Base-by-base conservation (phyloP, 1,140 invertebrate species). In the Cotesia typhae region DNA sequence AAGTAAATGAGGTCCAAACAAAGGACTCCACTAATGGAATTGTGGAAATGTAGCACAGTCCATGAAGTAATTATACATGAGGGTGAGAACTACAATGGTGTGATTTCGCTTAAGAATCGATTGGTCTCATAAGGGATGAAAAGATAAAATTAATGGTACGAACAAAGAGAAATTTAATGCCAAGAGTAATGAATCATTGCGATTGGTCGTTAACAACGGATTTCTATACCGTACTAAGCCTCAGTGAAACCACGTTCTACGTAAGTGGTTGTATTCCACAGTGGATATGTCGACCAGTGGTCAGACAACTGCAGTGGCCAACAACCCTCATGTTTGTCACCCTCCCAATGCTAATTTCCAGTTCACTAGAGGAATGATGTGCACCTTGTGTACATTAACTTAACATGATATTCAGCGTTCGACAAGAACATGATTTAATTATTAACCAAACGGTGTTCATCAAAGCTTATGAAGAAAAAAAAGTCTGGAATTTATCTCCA, bases 231-330 rank as follows among this genome's bases (percentile, higher is more conserved):
- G 28, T 28, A 63, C 41, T 59, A 53, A 52, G 64, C 51, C 64
- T 51, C 41, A 28, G 38, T 53, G 10, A 66, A 66, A 66, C 64
- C 64, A 66, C 64, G 37, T 28, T n/a, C 63, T 55, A 69, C 60
- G 67, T 73, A 73, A 69, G 72, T 73, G 67, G 72, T 73, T 59
- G 70, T 67, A 64, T 73, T 52, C 72, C 67, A 70, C 72, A 73
- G 72, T 73, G 63, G 72, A 73, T 73, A 70, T 70, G 67, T 70
- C 71, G 60, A 55, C 36, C 51, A 73, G 67, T 73, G 66, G 72
- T 73, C 72, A 68, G 72, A 70, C 72, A 72, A 72, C 53, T 65
- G 28, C 14, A 38, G 47, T 35, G 37, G n/a, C 52, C 64, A 67
- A 41, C 64, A 57, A 60, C 53, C 64, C n/a, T 20, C 14, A 35